A percentile compares a stretch with the other conserved stretches of the same genome.
These are phyloP conservation scores for Plecotus auritus DNA, from an alignment of 2,113 vertebrate species.

Conservation along the genomic window DNA sequence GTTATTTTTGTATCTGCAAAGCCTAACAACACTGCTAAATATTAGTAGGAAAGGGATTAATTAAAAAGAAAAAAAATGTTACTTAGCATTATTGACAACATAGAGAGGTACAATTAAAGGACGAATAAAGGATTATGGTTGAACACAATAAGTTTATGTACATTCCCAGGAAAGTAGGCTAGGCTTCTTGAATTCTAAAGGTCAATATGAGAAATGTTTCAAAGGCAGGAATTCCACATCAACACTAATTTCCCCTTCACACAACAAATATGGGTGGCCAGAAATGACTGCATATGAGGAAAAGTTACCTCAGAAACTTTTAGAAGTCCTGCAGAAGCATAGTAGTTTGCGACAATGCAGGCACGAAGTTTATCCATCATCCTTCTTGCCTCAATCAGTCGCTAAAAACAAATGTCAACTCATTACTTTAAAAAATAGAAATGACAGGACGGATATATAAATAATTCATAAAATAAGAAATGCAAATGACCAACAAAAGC, in stretches of 20 bases:
- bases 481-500: not conserved
- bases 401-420: constrained; percentile 79
- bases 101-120: not conserved
- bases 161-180: not conserved
- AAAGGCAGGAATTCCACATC: not conserved
- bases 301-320: constrained; percentile 91
- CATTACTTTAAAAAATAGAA: not conserved
- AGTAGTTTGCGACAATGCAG: constrained; percentile 98
- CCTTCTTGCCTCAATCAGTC: constrained; percentile 95
- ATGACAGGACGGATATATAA: not conserved
- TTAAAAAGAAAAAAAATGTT: not conserved
- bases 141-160: not conserved
- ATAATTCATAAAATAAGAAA: constrained; percentile 47
- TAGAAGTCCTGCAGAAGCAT: constrained; percentile 91
- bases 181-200: not conserved
- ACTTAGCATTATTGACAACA: not conserved
- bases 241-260: not conserved
- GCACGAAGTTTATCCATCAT: constrained; percentile 99
- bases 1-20: not conserved
- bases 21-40: not conserved
- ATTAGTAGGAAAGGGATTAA: not conserved
- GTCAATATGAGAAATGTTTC: not conserved
- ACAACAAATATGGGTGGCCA: not conserved
- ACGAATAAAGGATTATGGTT: not conserved
- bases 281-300: not conserved